phyloP scores from a whole-genome alignment of 2,113 vertebrate species.

The Hypanus sabinus region DNA sequence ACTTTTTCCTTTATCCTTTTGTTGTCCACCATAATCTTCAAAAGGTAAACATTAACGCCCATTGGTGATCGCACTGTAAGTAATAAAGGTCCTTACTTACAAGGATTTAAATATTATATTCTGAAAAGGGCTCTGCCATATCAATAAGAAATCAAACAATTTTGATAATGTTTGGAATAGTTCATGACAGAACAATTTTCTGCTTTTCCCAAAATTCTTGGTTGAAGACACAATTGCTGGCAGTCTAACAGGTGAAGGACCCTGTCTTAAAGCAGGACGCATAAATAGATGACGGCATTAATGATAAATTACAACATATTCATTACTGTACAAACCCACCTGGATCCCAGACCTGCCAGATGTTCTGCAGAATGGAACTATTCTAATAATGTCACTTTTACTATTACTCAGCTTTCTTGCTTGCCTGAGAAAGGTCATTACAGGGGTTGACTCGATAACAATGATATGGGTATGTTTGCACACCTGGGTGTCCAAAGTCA shows the following conservation, averaged over 20 bases:
- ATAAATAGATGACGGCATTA: neutral
- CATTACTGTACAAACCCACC: neutral
- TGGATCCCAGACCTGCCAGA: neutral
- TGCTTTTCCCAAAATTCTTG: neutral
- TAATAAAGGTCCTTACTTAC: neutral
- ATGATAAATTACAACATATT: constrained; percentile 15
- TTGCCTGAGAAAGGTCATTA: neutral
- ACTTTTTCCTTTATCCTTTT: neutral
- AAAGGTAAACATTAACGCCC: neutral
- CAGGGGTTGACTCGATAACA: neutral
- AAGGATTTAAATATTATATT: neutral
- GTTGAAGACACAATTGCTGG: neutral
- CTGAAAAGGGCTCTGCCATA: neutral
- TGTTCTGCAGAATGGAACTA: neutral
- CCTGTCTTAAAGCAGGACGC: neutral
- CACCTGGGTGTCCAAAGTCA: neutral
- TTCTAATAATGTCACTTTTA: constrained; percentile 11
- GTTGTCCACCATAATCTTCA: neutral
- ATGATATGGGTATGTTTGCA: neutral
- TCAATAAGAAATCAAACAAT: neutral
- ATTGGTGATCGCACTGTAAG: neutral
- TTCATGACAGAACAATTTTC: too few species aligned
- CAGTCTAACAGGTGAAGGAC: neutral
- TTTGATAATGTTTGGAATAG: neutral
- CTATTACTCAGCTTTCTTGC: neutral